Evolutionary conservation across 2,113 vertebrate species (phyloP).

Genomic region (Tinamus guttatus): DNA sequence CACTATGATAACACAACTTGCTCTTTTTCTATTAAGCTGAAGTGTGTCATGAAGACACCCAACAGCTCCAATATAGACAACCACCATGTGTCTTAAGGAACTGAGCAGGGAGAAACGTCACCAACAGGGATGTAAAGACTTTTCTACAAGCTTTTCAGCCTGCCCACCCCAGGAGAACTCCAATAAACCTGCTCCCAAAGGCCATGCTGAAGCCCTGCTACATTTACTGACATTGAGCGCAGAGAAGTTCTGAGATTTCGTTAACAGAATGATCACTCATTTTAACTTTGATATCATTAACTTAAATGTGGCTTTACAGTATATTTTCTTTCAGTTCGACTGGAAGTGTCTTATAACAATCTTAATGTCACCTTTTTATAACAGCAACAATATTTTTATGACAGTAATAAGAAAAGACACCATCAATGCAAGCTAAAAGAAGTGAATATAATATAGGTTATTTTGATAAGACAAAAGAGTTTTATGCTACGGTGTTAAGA

Average conservation of each 20-base stretch:
- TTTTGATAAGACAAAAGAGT: not conserved
- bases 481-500: not conserved
- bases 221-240: not conserved
- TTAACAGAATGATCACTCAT: not conserved
- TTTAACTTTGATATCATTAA: not conserved
- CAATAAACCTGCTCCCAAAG: not conserved
- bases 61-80: not conserved
- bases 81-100: not conserved
- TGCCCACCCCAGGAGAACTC: not conserved
- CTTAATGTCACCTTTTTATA: not conserved
- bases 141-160: not conserved
- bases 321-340: not conserved
- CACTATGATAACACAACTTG: fast-evolving
- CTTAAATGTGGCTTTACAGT: not conserved
- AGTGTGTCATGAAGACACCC: not conserved
- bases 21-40: not conserved
- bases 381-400: not conserved
- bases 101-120: not conserved
- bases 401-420: not conserved
- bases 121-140: not conserved
- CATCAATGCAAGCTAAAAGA: not conserved
- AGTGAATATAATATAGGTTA: not conserved
- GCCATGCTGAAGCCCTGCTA: not conserved
- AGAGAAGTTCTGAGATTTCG: not conserved
- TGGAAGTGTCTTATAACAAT: not conserved